A percentile compares a stretch with the other conserved stretches of the same genome.
Conservation (phyloP, 2,888 invertebrate species). For the Pheosia tremula region DNA sequence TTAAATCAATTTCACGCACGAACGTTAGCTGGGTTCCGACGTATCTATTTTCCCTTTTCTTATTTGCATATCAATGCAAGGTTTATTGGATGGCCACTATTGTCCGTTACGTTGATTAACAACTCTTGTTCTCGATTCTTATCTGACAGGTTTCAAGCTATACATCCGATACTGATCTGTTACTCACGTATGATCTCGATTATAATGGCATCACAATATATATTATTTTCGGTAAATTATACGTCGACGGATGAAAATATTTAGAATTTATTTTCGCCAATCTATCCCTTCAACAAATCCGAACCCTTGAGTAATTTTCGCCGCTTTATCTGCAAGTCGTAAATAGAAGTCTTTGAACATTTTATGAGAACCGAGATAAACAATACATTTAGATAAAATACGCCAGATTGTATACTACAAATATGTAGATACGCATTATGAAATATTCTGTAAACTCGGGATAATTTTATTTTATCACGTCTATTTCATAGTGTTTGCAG, state of each 20-base stretch:
- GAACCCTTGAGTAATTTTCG: neutral
- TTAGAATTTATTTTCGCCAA: neutral
- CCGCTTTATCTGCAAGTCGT: neutral
- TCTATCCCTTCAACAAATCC: neutral
- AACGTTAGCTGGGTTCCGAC: constrained; percentile 49
- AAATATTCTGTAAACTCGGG: too few species aligned
- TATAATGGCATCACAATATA: neutral
- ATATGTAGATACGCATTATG: too few species aligned
- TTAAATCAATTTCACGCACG: constrained; percentile 73
- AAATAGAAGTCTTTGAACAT: neutral
- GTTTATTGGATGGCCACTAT: constrained; percentile 40
- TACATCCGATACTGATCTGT: constrained; percentile 3
- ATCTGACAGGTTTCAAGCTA: constrained; percentile 20
- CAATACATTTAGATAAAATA: neutral
- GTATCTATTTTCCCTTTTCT: constrained; percentile 65
- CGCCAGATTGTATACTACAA: too few species aligned
- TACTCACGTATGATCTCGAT: neutral
- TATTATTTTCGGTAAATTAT: neutral
- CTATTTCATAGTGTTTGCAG: too few species aligned
- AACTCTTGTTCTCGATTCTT: constrained; percentile 8
- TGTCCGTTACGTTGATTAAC: constrained; percentile 36
- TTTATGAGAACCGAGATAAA: neutral
- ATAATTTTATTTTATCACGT: too few species aligned
- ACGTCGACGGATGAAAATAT: neutral
- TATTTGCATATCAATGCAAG: constrained; percentile 60